Evolutionary conservation across 2,888 invertebrate genomes (phyloP).

Genomic region (Morpho deidamia): DNA sequence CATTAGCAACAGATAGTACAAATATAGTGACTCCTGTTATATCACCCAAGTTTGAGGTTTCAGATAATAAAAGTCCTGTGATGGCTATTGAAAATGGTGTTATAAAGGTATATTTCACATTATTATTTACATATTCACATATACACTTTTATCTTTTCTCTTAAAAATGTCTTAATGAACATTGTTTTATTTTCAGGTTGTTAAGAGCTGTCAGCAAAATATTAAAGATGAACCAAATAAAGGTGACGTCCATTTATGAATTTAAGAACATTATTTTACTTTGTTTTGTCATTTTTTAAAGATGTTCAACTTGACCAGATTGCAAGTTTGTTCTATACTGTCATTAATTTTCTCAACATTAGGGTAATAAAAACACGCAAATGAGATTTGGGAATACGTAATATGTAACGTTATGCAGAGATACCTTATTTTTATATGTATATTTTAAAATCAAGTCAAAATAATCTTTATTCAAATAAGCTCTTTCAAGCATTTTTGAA

Average conservation of each 20-base stretch:
- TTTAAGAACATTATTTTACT: too few relatives aligned
- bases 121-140: background rate
- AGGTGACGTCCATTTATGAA: background rate
- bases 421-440: too few relatives aligned
- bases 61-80: constrained; percentile 51
- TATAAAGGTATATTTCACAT: constrained; percentile 55
- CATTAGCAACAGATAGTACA: constrained; percentile 25
- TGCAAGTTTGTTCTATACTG: too few relatives aligned
- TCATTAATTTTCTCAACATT: too few relatives aligned
- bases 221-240: constrained; percentile 3
- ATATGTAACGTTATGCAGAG: too few relatives aligned
- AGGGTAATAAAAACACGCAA: too few relatives aligned
- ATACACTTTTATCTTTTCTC: background rate
- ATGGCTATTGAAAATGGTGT: constrained; percentile 72
- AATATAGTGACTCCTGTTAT: constrained; percentile 21
- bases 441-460: too few relatives aligned
- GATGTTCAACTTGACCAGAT: too few relatives aligned
- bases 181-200: constrained; percentile 20
- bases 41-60: constrained; percentile 24
- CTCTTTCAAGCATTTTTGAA: too few relatives aligned
- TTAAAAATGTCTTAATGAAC: background rate
- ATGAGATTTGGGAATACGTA: too few relatives aligned
- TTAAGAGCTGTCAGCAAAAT: constrained; percentile 15
- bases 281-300: too few relatives aligned
- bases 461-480: too few relatives aligned